Evolutionary conservation across 2,113 vertebrate genomes (phyloP).

Genomic region (Plectropomus leopardus): DNA sequence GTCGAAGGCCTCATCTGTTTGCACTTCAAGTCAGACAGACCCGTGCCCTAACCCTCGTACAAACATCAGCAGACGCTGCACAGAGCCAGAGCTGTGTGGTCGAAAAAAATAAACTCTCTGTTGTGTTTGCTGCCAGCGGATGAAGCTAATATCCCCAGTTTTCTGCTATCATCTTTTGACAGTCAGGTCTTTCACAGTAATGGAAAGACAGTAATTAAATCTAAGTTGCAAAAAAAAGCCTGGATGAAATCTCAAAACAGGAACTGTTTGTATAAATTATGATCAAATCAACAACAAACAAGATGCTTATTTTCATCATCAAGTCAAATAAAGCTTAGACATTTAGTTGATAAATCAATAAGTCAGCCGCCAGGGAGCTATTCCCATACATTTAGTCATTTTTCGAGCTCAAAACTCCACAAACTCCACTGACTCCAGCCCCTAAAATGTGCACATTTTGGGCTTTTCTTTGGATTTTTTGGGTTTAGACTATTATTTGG

Average conservation of each 20-base stretch:
- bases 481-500: background rate
- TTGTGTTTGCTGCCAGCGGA: background rate
- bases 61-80: constrained; percentile 1
- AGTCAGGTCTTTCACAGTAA: background rate
- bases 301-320: background rate
- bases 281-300: background rate
- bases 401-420: background rate
- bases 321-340: background rate
- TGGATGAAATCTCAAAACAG: background rate
- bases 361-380: background rate
- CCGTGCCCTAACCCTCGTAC: background rate
- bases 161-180: background rate
- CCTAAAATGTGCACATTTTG: background rate
- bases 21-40: constrained; percentile 11
- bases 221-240: background rate
- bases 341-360: background rate
- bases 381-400: background rate
- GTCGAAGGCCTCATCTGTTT: constrained; percentile 40
- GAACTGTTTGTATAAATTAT: background rate
- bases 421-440: background rate
- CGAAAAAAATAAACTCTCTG: background rate
- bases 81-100: background rate
- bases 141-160: background rate
- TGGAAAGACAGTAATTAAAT: background rate
- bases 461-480: background rate